Evolutionary conservation across 2,797 vertebrate genomes (phyloP).

Genomic region (Leucoraja ocellata): DNA sequence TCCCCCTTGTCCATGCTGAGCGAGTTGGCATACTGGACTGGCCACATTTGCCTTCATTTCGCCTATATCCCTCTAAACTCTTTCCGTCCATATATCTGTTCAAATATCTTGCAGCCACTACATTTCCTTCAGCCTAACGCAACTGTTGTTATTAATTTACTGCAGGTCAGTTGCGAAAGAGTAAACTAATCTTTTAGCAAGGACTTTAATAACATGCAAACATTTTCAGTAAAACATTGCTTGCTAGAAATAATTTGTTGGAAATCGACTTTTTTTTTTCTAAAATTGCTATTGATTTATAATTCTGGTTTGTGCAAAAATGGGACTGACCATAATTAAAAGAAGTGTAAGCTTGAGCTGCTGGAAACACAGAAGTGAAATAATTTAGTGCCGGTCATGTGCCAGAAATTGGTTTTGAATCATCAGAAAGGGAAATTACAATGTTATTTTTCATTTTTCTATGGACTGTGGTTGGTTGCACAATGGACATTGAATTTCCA

Average conservation of each 20-base stretch:
- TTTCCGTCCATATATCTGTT: no score
- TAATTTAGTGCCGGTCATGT: not conserved
- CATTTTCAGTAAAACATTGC: not conserved
- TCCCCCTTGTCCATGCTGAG: no score
- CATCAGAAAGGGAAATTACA: conserved; percentile 26
- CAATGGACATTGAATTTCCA: no score
- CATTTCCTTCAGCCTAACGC: not conserved
- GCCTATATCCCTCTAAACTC: no score
- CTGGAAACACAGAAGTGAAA: conserved; percentile 28
- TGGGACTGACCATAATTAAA: not conserved
- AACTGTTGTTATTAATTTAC: not conserved
- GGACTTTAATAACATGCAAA: not conserved
- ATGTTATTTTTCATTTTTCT: not conserved
- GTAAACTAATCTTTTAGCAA: not conserved
- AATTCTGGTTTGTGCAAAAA: not conserved
- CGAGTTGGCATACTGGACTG: no score
- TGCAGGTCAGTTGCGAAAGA: not conserved
- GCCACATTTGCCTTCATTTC: no score
- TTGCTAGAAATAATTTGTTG: not conserved
- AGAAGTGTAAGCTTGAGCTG: not conserved
- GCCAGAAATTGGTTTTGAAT: not conserved
- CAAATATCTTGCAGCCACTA: not conserved
- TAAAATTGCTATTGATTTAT: not conserved
- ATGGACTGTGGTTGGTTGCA: no score
- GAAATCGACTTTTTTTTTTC: not conserved